Evolutionary conservation across 2,113 vertebrate species (phyloP).

Genomic region (Pomatostomus ruficeps): DNA sequence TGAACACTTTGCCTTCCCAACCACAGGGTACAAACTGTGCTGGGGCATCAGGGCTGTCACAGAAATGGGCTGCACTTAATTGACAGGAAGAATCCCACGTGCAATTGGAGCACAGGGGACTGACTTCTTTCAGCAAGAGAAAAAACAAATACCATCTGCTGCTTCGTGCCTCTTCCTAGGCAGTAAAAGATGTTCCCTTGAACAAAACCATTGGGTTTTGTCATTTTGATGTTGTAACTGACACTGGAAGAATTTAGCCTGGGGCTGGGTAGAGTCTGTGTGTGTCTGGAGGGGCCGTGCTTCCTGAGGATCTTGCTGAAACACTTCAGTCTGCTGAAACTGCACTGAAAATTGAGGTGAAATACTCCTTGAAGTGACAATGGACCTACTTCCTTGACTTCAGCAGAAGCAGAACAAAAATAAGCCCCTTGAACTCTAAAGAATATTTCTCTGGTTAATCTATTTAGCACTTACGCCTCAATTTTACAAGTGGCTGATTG

Average conservation of each 20-base stretch:
- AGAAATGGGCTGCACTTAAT: neutral
- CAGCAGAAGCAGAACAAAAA: neutral
- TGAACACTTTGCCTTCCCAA: neutral
- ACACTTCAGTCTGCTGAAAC: neutral
- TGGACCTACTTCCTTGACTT: neutral
- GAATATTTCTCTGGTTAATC: neutral
- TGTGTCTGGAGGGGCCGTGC: neutral
- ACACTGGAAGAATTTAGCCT: neutral
- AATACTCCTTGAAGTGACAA: neutral
- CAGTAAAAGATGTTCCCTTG: neutral
- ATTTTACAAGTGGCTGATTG: neutral
- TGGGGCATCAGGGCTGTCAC: neutral
- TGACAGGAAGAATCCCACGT: neutral
- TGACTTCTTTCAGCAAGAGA: neutral
- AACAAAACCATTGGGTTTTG: neutral
- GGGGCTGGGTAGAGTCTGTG: neutral
- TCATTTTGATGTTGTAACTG: neutral
- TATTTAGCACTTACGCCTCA: neutral
- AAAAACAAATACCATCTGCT: neutral
- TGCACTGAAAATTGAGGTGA: neutral
- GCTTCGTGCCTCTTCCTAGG: neutral
- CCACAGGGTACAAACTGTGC: neutral
- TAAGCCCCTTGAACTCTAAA: neutral
- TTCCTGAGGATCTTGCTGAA: neutral
- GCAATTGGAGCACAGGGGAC: neutral